phyloP scores from a whole-genome alignment of 2,113 vertebrate species.

The Pandion haliaetus region DNA sequence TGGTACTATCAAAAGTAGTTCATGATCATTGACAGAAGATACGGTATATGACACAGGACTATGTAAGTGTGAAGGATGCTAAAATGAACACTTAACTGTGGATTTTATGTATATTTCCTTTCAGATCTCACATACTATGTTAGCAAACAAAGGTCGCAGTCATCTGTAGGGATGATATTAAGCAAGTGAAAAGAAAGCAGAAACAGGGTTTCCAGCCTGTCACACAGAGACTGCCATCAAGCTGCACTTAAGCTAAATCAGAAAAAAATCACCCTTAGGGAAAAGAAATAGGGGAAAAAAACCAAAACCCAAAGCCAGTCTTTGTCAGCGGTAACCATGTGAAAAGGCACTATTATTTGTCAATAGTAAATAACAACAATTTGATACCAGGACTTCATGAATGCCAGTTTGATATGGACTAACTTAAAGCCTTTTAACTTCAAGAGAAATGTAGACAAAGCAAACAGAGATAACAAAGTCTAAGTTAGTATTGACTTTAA shows the following conservation, averaged over 20 bases:
- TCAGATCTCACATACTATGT: neutral
- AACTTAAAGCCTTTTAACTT: neutral
- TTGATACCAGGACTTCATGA: neutral
- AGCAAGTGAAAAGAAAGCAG: neutral
- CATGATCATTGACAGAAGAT: neutral
- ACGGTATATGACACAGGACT: neutral
- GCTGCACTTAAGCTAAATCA: neutral
- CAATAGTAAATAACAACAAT: neutral
- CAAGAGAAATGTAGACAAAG: neutral
- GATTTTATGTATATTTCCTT: neutral
- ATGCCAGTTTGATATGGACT: neutral
- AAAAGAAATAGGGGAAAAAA: neutral
- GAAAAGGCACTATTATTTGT: neutral
- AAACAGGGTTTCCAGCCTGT: neutral
- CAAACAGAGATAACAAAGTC: neutral
- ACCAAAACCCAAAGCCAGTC: neutral
- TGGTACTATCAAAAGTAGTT: neutral
- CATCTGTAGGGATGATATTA: neutral
- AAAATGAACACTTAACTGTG: neutral
- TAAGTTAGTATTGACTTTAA: neutral
- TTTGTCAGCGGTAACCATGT: neutral
- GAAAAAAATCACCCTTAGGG: neutral
- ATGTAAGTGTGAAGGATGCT: neutral
- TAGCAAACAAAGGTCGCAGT: neutral
- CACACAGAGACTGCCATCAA: neutral